These are phyloP conservation scores for Alloscopus bannaensis DNA, from an alignment of 2,888 invertebrate genomes.

Conservation along the genomic window DNA sequence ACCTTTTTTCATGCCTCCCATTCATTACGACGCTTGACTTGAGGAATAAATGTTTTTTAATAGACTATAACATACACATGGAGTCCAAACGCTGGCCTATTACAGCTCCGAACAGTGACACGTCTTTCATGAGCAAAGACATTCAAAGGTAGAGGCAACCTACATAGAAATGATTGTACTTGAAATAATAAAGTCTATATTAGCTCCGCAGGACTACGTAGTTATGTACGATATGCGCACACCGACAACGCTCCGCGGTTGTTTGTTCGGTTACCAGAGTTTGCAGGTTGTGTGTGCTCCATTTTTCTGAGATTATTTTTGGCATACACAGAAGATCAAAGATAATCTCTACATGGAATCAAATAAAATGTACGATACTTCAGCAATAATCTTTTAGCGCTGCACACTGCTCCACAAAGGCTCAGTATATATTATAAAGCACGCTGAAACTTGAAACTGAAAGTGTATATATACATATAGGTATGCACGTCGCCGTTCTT, in stretches of 20 bases:
- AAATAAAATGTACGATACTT: constrained; percentile 29
- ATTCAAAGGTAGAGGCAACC: neutral
- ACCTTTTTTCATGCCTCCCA: neutral
- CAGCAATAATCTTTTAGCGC: no score
- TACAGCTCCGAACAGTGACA: neutral
- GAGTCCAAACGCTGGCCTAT: neutral
- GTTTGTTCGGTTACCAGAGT: constrained; percentile 38
- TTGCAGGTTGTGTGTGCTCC: constrained; percentile 53
- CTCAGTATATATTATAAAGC: no score
- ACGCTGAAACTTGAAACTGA: no score
- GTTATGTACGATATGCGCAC: no score
- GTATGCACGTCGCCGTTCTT: neutral
- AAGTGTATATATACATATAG: neutral
- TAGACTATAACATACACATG: no score
- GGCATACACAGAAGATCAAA: constrained; percentile 62
- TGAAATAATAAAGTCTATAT: neutral
- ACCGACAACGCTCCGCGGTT: constrained; percentile 26
- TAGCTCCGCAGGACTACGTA: constrained; percentile 3
- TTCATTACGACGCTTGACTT: neutral
- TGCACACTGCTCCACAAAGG: no score
- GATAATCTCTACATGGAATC: constrained; percentile 58
- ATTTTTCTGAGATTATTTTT: constrained; percentile 60
- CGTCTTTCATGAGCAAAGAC: neutral
- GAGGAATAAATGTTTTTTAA: neutral
- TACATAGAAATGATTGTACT: no score